These are phyloP conservation scores for Rhinoderma darwinii DNA, from an alignment of 2,113 vertebrate species.

Conservation along the genomic window DNA sequence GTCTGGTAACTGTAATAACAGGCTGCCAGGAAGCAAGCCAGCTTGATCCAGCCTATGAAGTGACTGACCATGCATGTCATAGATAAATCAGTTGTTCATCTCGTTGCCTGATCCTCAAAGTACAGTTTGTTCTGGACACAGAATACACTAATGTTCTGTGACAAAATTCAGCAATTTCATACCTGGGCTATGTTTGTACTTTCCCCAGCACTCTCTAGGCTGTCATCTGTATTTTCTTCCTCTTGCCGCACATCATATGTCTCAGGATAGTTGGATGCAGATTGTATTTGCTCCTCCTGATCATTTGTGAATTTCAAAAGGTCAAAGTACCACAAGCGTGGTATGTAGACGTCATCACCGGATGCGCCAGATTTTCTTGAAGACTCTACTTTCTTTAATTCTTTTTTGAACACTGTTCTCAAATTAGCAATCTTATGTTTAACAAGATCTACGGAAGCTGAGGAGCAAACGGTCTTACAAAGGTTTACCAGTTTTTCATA, in stretches of 20 bases:
- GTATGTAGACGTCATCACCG: constrained; percentile 27
- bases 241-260: constrained; percentile 29
- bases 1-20: not conserved
- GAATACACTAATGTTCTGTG: not conserved
- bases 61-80: not conserved
- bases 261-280: constrained; percentile 21
- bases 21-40: not conserved
- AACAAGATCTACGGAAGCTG: constrained; percentile 31
- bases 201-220: constrained; percentile 43
- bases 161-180: constrained; percentile 3
- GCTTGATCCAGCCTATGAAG: not conserved
- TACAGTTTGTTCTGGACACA: not conserved
- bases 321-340: constrained; percentile 48
- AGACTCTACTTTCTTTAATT: constrained; percentile 36
- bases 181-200: constrained; percentile 31
- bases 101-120: not conserved
- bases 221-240: constrained; percentile 43
- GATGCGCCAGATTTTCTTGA: constrained; percentile 39
- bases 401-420: constrained; percentile 44
- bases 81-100: not conserved
- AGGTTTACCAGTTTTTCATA: constrained; percentile 24
- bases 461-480: constrained; percentile 35
- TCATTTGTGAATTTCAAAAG: constrained; percentile 32
- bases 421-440: constrained; percentile 46
- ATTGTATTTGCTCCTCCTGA: constrained; percentile 16